Conservation (phyloP, 2,113 vertebrate species). For the Neopipo cinnamomea region DNA sequence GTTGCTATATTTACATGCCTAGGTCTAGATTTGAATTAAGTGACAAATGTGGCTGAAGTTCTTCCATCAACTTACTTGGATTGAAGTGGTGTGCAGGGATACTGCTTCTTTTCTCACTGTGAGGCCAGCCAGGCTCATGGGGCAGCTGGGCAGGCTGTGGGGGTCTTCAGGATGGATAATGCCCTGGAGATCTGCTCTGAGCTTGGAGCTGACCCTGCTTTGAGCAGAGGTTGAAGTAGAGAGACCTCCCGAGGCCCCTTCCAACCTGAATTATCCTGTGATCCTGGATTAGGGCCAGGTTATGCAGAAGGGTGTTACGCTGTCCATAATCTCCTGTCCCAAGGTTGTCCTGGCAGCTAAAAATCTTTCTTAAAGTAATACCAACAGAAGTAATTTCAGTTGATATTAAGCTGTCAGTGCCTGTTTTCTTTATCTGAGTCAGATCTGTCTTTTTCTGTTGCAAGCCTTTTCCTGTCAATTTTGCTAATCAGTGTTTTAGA, state of each 20-base stretch:
- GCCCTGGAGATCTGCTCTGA: background rate
- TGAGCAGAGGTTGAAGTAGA: background rate
- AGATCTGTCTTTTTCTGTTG: background rate
- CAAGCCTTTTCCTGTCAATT: constrained; percentile 7
- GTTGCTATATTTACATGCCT: background rate
- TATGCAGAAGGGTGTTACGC: background rate
- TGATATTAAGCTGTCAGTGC: background rate
- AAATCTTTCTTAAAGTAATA: background rate
- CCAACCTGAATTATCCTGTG: background rate
- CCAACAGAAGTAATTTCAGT: background rate
- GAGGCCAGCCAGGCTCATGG: background rate
- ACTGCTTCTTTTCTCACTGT: fast-evolving
- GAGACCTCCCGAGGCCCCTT: background rate
- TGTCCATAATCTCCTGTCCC: background rate
- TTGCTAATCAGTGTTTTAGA: background rate
- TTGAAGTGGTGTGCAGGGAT: background rate
- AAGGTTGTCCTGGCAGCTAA: background rate
- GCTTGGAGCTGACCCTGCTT: background rate
- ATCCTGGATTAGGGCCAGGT: background rate
- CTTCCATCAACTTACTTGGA: background rate
- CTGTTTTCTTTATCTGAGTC: background rate
- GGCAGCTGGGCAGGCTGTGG: background rate
- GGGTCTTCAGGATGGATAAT: background rate
- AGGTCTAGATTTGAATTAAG: background rate
- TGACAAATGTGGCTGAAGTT: background rate